Evolutionary conservation across 2,797 vertebrate species (phyloP).

Genomic region (Rhynchonycteris naso): DNA sequence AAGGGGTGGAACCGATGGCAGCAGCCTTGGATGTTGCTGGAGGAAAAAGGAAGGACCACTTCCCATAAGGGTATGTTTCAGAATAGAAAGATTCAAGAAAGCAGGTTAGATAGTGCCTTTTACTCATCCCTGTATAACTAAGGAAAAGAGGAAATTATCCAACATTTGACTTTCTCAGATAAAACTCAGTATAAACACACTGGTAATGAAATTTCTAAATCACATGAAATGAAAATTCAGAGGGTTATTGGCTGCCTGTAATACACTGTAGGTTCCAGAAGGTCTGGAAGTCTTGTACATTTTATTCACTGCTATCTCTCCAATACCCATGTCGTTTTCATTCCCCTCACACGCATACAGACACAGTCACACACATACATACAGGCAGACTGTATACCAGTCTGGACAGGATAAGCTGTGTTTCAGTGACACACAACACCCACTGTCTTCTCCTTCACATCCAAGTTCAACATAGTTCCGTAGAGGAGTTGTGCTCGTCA

Average conservation of each 20-base stretch:
- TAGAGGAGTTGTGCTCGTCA: neutral
- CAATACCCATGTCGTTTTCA: neutral
- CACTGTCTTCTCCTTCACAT: neutral
- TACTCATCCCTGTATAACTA: neutral
- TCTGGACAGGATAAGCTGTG: neutral
- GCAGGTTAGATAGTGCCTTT: neutral
- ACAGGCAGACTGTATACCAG: neutral
- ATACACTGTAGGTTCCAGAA: neutral
- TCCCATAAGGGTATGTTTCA: neutral
- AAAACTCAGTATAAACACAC: neutral
- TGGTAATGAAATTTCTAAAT: conserved; percentile 25
- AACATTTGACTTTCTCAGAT: neutral
- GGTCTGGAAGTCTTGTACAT: neutral
- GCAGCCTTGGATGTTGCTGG: neutral
- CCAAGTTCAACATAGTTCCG: neutral
- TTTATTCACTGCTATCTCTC: neutral
- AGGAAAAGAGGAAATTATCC: neutral
- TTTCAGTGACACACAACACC: neutral
- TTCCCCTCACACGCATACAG: neutral
- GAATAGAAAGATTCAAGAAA: neutral
- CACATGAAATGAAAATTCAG: neutral
- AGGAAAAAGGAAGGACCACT: neutral
- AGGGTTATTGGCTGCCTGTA: neutral
- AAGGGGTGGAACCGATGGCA: neutral
- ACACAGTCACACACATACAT: neutral